Percentiles rank a stretch among this genome's conserved stretches.
Conservation (phyloP, 1,140 invertebrate species). For the Akabosia matsudoensis region DNA sequence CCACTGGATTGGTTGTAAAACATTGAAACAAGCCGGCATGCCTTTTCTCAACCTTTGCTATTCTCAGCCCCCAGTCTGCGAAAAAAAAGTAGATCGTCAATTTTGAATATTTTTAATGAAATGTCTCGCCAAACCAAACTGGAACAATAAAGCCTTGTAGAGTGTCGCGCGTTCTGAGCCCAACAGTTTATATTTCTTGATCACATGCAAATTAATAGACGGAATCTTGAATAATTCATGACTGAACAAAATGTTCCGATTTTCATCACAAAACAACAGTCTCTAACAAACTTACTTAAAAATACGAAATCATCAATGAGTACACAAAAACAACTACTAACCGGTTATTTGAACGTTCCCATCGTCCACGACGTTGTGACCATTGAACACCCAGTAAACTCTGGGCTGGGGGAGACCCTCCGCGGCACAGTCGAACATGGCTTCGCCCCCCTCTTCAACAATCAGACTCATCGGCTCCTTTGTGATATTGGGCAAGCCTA, state of each 20-base stretch:
- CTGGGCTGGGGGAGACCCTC: conserved; percentile 67
- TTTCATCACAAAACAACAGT: not conserved
- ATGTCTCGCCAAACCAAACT: not conserved
- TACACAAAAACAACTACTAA: conserved; percentile 27
- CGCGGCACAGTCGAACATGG: conserved; percentile 65
- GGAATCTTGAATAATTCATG: too few relatives aligned
- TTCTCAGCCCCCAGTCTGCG: conserved; percentile 59
- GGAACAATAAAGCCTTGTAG: conserved; percentile 12
- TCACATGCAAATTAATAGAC: too few relatives aligned
- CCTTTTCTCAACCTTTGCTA: conserved; percentile 68
- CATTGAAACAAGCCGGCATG: conserved; percentile 86
- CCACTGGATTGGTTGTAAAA: conserved; percentile 77
- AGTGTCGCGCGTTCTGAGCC: not conserved
- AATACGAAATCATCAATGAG: not conserved
- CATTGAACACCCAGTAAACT: conserved; percentile 81
- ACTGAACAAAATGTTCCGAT: not conserved
- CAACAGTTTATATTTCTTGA: not conserved
- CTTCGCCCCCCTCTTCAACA: conserved; percentile 63
- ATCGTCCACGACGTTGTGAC: conserved; percentile 60
- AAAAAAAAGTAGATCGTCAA: conserved; percentile 43
- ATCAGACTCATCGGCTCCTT: conserved; percentile 58
- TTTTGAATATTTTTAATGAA: conserved; percentile 30
- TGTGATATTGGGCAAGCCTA: conserved; percentile 61
- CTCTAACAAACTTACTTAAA: not conserved
- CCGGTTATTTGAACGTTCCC: conserved; percentile 45